Conservation (phyloP, 2,797 vertebrate genomes). For the Myripristis jacobus region DNA sequence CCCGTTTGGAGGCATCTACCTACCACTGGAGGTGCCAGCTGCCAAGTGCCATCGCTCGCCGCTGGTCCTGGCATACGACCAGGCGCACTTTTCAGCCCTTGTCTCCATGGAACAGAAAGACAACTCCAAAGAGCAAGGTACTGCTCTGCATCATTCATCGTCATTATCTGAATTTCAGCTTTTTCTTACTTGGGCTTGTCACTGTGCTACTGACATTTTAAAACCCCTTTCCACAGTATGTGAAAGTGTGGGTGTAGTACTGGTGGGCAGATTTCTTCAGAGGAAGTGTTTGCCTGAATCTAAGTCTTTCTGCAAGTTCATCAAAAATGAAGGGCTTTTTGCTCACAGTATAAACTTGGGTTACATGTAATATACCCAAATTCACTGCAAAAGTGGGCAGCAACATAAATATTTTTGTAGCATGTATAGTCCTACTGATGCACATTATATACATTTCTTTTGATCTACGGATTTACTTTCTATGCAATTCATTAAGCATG, state of each 20-base stretch:
- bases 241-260: neutral
- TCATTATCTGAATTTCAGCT: neutral
- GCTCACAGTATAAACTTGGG: too few relatives aligned
- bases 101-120: constrained; percentile 99
- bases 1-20: constrained; percentile 96
- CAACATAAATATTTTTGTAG: too few relatives aligned
- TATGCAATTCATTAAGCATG: too few relatives aligned
- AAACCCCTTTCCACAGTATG: neutral
- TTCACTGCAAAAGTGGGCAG: too few relatives aligned
- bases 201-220: constrained; percentile 21
- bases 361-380: too few relatives aligned
- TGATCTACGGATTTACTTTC: too few relatives aligned
- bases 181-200: neutral
- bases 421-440: too few relatives aligned
- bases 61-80: constrained; percentile 94
- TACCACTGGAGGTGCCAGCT: constrained; percentile 93
- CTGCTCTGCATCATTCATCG: constrained; percentile 3
- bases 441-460: too few relatives aligned
- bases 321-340: too few relatives aligned
- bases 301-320: neutral
- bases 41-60: constrained; percentile 95
- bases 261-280: neutral
- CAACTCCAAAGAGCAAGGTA: constrained; percentile 92
- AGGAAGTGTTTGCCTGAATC: neutral
- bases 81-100: constrained; percentile 97